phyloP scores from a whole-genome alignment of 2,797 vertebrate genomes.

The Artibeus jamaicensis region DNA sequence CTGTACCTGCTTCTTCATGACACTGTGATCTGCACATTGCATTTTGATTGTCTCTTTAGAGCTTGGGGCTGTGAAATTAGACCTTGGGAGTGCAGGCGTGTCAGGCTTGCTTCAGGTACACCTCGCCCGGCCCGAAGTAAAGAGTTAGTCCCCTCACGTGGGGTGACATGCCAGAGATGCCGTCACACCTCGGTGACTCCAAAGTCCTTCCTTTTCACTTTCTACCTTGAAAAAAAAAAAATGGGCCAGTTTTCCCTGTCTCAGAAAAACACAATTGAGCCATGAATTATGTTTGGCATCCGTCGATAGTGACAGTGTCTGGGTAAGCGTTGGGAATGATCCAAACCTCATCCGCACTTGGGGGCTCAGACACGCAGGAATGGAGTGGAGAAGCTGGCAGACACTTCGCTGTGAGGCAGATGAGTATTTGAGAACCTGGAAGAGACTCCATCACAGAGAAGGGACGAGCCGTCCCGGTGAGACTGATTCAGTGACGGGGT shows the following conservation, averaged over 20 bases:
- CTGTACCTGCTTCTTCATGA: background rate
- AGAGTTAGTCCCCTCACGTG: background rate
- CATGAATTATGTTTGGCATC: background rate
- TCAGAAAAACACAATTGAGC: background rate
- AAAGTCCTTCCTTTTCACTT: background rate
- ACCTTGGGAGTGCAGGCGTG: background rate
- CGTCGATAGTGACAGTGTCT: background rate
- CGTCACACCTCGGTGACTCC: background rate
- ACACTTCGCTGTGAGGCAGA: background rate
- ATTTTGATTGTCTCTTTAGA: background rate
- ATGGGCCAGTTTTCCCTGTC: background rate
- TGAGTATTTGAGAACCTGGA: background rate
- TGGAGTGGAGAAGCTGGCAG: background rate
- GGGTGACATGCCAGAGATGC: background rate
- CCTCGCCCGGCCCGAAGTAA: background rate
- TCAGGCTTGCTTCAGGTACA: too few species aligned
- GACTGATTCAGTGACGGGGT: background rate
- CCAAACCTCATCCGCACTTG: background rate
- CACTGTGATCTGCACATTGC: too few species aligned
- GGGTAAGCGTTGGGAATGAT: background rate
- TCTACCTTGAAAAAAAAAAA: background rate
- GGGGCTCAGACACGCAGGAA: background rate
- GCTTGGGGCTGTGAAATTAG: background rate
- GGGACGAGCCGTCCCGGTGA: background rate
- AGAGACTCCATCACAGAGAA: background rate